These are phyloP conservation scores for Typhlichthys eigenmanni DNA, from an alignment of 2,797 vertebrate genomes.

Conservation along the genomic window DNA sequence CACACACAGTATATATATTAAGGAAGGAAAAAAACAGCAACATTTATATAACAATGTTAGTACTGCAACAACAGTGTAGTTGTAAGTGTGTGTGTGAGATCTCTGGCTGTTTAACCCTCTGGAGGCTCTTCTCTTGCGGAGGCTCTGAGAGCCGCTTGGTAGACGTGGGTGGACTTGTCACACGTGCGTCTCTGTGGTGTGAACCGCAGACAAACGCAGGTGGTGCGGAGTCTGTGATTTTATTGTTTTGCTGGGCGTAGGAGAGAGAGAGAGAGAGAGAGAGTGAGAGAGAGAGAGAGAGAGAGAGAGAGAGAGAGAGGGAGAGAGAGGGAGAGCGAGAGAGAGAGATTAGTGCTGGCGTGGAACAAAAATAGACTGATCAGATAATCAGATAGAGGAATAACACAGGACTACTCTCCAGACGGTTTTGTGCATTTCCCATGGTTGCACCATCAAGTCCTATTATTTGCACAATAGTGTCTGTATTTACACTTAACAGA, in stretches of 20 bases:
- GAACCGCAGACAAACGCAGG: conserved; percentile 78
- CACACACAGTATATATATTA: no score
- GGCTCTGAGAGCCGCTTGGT: conserved; percentile 73
- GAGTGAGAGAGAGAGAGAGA: conserved; percentile 2
- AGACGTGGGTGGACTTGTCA: conserved; percentile 79
- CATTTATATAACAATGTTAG: no score
- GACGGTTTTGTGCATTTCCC: conserved; percentile 66
- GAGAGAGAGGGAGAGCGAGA: conserved; percentile 2
- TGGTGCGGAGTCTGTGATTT: conserved; percentile 72
- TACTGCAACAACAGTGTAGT: conserved; percentile 13
- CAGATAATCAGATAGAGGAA: conserved; percentile 69
- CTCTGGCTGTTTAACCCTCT: conserved; percentile 46
- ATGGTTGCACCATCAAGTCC: conserved; percentile 54
- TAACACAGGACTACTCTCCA: conserved; percentile 61
- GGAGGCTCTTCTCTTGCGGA: conserved; percentile 54
- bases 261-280: conserved; percentile 6
- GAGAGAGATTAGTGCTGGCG: conserved; percentile 76
- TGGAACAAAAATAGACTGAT: conserved; percentile 80
- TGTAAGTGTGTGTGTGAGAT: conserved; percentile 37
- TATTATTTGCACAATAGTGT: conserved; percentile 60
- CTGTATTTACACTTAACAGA: conserved; percentile 73
- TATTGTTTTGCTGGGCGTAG: neutral
- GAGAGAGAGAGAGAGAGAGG: neutral
- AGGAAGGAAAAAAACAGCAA: no score
- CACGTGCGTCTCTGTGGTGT: conserved; percentile 78